Evolutionary conservation across 2,888 invertebrate genomes (phyloP).

Genomic region (Oscheius sp.): DNA sequence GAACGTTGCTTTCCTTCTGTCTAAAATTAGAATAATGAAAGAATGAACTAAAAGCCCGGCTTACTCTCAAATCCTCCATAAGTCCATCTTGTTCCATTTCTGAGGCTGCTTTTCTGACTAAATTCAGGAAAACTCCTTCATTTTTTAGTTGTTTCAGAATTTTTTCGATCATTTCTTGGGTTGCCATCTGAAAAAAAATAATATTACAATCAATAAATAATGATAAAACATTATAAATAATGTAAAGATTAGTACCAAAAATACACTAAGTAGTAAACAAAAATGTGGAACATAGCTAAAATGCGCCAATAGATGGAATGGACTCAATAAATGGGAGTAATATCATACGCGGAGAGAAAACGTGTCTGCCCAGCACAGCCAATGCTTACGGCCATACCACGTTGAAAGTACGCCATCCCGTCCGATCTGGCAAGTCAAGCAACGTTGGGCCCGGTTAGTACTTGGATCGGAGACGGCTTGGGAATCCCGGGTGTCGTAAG

Average conservation of each 20-base stretch:
- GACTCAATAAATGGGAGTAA: no score
- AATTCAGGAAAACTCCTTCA: neutral
- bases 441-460: conserved; percentile 19
- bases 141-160: neutral
- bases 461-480: conserved; percentile 18
- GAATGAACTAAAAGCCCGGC: neutral
- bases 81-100: conserved; percentile 1
- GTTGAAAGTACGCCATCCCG: conserved; percentile 18
- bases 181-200: neutral
- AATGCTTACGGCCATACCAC: conserved; percentile 15
- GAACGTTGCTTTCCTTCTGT: neutral
- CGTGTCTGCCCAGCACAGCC: neutral
- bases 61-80: neutral
- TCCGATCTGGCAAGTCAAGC: conserved; percentile 16
- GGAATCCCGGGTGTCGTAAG: conserved; percentile 19
- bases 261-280: neutral
- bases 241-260: neutral
- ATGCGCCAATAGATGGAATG: no score
- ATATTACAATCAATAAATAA: neutral
- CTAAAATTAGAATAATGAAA: neutral
- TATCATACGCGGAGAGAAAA: neutral
- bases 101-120: conserved; percentile 1
- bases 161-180: neutral
- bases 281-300: neutral
- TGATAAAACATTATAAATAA: neutral